A percentile compares a stretch with the other conserved stretches of the same genome.
phyloP scores from a whole-genome alignment of 2,113 vertebrate genomes.

The Chascanopsetta lugubris region DNA sequence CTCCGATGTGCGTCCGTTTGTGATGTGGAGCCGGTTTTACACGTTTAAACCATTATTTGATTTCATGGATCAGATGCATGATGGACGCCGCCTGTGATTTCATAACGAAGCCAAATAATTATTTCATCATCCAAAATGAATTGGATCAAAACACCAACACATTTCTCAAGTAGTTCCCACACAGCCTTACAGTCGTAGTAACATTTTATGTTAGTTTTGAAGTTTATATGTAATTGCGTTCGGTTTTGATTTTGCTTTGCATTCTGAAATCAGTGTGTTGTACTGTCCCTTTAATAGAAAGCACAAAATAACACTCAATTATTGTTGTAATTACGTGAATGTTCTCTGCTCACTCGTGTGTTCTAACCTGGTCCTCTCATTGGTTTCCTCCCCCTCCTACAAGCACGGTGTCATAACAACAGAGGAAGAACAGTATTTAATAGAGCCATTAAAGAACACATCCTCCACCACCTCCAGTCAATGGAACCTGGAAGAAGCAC shows the following conservation, averaged over 20 bases:
- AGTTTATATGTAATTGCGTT: neutral
- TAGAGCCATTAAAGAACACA: constrained; percentile 94
- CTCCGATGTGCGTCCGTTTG: constrained; percentile 48
- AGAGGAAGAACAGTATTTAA: constrained; percentile 99
- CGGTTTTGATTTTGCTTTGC: neutral
- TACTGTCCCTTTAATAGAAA: neutral
- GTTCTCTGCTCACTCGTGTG: constrained; percentile 2
- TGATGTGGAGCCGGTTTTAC: constrained; percentile 62
- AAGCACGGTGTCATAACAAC: constrained; percentile 98
- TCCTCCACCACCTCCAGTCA: constrained; percentile 87
- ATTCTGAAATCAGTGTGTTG: neutral
- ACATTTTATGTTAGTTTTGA: neutral
- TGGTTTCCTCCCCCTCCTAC: constrained; percentile 55
- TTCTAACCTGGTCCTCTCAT: constrained; percentile 48
- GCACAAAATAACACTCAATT: neutral
- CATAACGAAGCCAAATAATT: neutral
- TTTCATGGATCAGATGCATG: too few species aligned
- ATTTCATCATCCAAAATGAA: neutral
- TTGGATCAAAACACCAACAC: neutral
- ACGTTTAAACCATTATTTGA: constrained; percentile 47
- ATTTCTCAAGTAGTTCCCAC: too few species aligned
- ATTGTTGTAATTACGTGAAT: too few species aligned
- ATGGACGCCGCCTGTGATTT: too few species aligned
- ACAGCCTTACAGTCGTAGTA: too few species aligned
- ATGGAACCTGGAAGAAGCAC: constrained; percentile 89